Evolutionary conservation across 2,888 invertebrate genomes (phyloP).

Genomic region (Cataglyphis rosenhaueri): DNA sequence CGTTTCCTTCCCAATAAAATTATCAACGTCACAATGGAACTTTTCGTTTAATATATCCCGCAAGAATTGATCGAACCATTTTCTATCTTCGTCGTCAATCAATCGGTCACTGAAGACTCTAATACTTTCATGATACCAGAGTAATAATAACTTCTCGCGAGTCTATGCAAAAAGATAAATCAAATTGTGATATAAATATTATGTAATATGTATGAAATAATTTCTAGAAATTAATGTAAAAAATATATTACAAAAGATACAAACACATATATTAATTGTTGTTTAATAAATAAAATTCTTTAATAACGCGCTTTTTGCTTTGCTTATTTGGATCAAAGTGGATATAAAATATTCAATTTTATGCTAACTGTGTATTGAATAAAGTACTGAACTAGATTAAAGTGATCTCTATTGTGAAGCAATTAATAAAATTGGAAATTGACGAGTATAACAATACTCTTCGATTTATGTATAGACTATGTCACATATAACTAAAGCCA

Average conservation of each 20-base stretch:
- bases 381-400: conserved; percentile 14
- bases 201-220: neutral
- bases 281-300: neutral
- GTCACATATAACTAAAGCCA: neutral
- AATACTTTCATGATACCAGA: conserved; percentile 96
- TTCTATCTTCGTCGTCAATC: conserved; percentile 91
- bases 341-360: conserved; percentile 16
- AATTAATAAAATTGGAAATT: neutral
- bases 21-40: conserved; percentile 86
- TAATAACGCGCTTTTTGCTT: neutral
- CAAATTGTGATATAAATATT: neutral
- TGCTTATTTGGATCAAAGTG: neutral
- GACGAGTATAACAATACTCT: neutral
- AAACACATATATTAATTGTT: neutral
- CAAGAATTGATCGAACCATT: conserved; percentile 90
- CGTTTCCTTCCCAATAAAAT: conserved; percentile 86
- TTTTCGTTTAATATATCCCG: conserved; percentile 87
- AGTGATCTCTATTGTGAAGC: conserved; percentile 13
- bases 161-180: conserved; percentile 81
- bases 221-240: neutral
- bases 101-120: conserved; percentile 95
- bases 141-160: conserved; percentile 88
- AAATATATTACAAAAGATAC: neutral
- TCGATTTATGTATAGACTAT: neutral
- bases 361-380: neutral